Base-by-base conservation (phyloP, 1,140 invertebrate genomes). In the Triops longicaudatus region DNA sequence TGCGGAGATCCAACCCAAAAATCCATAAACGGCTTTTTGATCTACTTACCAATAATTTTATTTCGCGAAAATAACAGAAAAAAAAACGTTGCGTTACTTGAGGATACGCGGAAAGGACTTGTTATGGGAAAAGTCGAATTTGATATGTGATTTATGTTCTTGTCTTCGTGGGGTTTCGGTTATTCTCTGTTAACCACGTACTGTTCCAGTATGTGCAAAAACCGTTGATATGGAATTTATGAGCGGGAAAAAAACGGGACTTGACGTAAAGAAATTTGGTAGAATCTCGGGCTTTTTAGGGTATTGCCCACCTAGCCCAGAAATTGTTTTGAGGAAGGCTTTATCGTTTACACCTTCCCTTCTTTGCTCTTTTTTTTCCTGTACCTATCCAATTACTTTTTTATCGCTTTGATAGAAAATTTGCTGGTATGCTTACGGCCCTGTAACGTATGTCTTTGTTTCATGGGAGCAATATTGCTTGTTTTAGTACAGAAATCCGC, bases 111-210 rank as follows among this genome's bases (percentile, higher is more conserved):
- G 50, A 63, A 63, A n/a, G 31, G 50, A 17, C 17, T 63, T 63
- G 50, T 22, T 22, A 63, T 63, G 50, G 50, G 50, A 22, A 63
- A 63, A 63, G 22, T n/a, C 50, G 50, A 17, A 63, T 22, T 63
- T 37, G 31, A 63, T 22, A 10, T n/a, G 17, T 22, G 7, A 22
- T 63, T 63, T 63, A 22, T n/a, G n/a, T 63, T 63, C 50, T 63
- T n/a, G 10, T 63, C 31, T 37, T 37, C 31, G 31, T 37, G 31
- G 31, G 31, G 31, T 4, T 37, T 37, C 31, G 31, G 31, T 63
- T 63, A 63, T n/a, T 63, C 22, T 63, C 50, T 63, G 50, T 63
- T 63, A 63, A 22, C 50, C 50, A 63, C 50, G 50, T 63, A 37
- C 31, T 37, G 14, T 17, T 22, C 50, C 22, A 6, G 50, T 22